Evolutionary conservation across 2,113 vertebrate genomes (phyloP).

Genomic region (Larimichthys polyactis): DNA sequence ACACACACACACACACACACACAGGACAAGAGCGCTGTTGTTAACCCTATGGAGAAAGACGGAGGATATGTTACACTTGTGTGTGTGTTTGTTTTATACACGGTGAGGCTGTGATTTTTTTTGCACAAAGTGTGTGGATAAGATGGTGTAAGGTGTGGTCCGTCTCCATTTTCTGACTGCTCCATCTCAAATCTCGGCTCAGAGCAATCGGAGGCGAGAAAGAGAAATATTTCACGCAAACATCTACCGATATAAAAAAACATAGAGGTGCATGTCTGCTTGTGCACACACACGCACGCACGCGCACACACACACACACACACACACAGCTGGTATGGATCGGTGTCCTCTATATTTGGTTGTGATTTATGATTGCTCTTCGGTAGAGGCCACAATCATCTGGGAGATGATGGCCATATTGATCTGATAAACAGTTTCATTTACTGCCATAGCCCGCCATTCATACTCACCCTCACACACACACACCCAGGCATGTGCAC

Average conservation of each 20-base stretch:
- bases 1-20: not conserved
- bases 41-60: constrained; percentile 59
- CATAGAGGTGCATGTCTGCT: constrained; percentile 6
- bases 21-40: constrained; percentile 61
- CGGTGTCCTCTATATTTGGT: constrained; percentile 74
- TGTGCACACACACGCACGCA: not conserved
- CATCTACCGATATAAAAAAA: constrained; percentile 13
- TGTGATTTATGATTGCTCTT: constrained; percentile 82
- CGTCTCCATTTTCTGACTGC: constrained; percentile 50
- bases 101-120: not conserved
- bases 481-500: constrained; percentile 23
- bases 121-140: not conserved
- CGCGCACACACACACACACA: constrained; percentile 11
- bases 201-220: not conserved
- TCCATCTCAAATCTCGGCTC: constrained; percentile 48
- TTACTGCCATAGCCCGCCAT: constrained; percentile 79
- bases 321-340: constrained; percentile 67
- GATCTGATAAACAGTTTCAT: constrained; percentile 85
- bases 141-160: constrained; percentile 57
- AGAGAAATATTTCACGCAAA: constrained; percentile 25
- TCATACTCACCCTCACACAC: constrained; percentile 52
- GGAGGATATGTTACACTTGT: constrained; percentile 29
- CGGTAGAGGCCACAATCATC: constrained; percentile 81
- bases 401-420: constrained; percentile 83
- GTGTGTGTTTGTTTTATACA: not conserved